Evolutionary conservation across 2,797 vertebrate genomes (phyloP).

Genomic region (Eutrigla gurnardus): DNA sequence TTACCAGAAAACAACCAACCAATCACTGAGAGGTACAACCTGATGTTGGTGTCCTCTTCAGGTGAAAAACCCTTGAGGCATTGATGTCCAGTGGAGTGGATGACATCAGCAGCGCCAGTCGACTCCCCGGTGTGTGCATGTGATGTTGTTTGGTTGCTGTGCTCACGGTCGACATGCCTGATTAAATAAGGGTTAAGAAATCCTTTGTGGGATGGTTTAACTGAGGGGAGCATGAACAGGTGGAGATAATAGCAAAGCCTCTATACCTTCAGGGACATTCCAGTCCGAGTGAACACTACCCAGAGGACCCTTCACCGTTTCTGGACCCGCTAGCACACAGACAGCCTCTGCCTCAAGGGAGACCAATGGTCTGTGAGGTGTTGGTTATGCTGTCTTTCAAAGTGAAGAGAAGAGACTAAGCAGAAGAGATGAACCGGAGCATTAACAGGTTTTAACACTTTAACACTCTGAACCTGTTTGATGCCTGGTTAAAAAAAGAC

Average conservation of each 20-base stretch:
- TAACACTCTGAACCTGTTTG: not conserved
- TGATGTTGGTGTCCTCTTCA: slow-evolving; percentile 6
- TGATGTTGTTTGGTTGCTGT: slow-evolving; percentile 11
- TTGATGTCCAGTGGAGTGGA: slow-evolving; percentile 25
- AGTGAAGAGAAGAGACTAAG: slow-evolving; percentile 8
- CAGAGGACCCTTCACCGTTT: slow-evolving; percentile 21
- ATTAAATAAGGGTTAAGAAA: slow-evolving; percentile 50
- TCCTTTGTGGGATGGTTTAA: slow-evolving; percentile 29
- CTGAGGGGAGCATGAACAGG: slow-evolving; percentile 43
- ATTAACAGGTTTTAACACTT: not conserved
- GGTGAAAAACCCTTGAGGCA: slow-evolving; percentile 22
- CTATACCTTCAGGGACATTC: slow-evolving; percentile 74
- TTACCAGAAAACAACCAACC: not conserved
- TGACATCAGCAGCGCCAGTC: slow-evolving; percentile 37
- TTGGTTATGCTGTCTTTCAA: slow-evolving; percentile 25
- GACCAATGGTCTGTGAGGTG: slow-evolving; percentile 4
- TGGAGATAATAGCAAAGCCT: slow-evolving; percentile 51
- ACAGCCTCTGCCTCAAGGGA: not conserved
- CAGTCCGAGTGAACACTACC: slow-evolving; percentile 46
- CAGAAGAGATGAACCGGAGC: not conserved
- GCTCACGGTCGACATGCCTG: slow-evolving; percentile 17
- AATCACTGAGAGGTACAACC: not conserved
- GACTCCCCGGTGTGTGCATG: not conserved
- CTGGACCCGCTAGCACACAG: slow-evolving; percentile 22
- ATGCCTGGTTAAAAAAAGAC: slow-evolving; percentile 5